Conservation (phyloP, 2,113 vertebrate species). For the Jacana jacana region DNA sequence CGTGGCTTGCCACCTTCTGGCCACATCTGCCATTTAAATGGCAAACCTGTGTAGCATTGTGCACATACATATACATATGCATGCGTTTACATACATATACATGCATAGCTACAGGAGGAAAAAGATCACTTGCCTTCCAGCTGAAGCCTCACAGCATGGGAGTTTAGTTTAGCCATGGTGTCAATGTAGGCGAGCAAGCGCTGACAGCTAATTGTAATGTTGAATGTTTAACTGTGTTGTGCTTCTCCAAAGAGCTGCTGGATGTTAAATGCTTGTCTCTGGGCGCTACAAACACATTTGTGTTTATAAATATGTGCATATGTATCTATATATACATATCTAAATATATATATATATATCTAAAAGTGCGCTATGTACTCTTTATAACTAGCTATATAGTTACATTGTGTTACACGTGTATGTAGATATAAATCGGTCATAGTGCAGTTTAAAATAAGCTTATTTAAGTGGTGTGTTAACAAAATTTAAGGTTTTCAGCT, state of each 20-base stretch:
- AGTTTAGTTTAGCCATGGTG: neutral
- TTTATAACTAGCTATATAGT: neutral
- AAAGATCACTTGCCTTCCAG: neutral
- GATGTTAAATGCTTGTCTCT: neutral
- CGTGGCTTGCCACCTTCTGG: neutral
- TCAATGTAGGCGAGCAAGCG: neutral
- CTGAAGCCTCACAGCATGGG: neutral
- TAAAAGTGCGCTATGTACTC: neutral
- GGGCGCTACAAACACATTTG: neutral
- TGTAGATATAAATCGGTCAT: neutral
- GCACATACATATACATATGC: accelerated
- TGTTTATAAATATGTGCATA: accelerated
- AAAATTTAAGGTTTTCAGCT: neutral
- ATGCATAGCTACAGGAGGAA: accelerated
- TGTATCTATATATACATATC: accelerated
- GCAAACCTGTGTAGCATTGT: accelerated
- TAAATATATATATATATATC: too few relatives aligned
- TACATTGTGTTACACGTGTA: neutral
- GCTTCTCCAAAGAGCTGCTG: neutral
- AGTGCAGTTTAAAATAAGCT: neutral
- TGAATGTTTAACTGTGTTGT: neutral
- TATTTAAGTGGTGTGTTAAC: neutral
- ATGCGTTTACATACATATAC: accelerated
- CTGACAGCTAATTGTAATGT: neutral
- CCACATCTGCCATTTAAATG: accelerated